These are phyloP conservation scores for Metellina segmentata DNA, from an alignment of 2,888 invertebrate genomes.

Conservation along the genomic window DNA sequence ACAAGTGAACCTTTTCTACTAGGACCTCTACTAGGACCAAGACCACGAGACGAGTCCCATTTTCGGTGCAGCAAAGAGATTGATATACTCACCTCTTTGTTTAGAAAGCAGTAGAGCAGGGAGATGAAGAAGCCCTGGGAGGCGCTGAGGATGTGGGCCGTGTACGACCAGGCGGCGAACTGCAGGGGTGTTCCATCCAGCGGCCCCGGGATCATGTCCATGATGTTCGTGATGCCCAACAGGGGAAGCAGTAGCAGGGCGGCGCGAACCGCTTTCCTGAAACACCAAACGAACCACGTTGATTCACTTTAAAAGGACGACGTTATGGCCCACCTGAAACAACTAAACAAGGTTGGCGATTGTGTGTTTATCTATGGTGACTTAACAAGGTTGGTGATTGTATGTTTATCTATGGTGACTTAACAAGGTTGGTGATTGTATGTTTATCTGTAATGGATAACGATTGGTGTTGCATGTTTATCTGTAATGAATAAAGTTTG, in stretches of 20 bases:
- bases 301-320: no score
- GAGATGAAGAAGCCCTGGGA: slow-evolving; percentile 92
- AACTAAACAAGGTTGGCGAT: no score
- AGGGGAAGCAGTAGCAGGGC: slow-evolving; percentile 89
- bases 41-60: neutral
- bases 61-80: no score
- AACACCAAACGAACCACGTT: neutral
- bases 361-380: no score
- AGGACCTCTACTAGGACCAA: neutral
- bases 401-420: no score
- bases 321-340: no score
- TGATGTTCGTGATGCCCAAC: slow-evolving; percentile 89
- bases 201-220: slow-evolving; percentile 88
- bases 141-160: slow-evolving; percentile 89
- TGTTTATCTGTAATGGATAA: no score
- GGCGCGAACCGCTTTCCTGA: slow-evolving; percentile 90
- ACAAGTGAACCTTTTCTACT: no score
- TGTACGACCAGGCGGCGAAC: slow-evolving; percentile 90
- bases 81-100: slow-evolving; percentile 90
- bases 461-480: no score
- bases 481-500: no score
- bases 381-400: no score
- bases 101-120: slow-evolving; percentile 90
- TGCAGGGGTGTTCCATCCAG: slow-evolving; percentile 86
- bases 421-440: no score